Conservation (phyloP, 2,113 vertebrate genomes). For the Proterorhinus semilunaris region DNA sequence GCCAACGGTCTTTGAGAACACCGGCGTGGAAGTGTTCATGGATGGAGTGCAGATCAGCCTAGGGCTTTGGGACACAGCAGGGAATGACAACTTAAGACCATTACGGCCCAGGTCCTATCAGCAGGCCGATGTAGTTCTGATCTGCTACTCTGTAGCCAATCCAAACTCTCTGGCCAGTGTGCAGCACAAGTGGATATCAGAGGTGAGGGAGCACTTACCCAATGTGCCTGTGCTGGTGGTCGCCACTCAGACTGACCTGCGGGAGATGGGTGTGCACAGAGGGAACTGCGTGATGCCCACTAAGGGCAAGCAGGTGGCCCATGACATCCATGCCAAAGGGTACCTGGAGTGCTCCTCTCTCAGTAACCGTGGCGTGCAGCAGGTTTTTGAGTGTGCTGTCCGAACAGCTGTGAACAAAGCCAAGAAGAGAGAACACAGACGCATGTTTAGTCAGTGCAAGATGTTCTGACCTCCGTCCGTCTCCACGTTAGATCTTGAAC, state of each 20-base stretch:
- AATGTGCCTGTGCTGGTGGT: slow-evolving; percentile 88
- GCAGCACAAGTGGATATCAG: slow-evolving; percentile 86
- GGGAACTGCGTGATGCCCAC: slow-evolving; percentile 78
- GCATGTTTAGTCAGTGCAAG: slow-evolving; percentile 87
- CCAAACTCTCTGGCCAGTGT: slow-evolving; percentile 84
- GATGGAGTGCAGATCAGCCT: slow-evolving; percentile 92
- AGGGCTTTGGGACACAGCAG: slow-evolving; percentile 95
- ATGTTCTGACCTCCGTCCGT: slow-evolving; percentile 77
- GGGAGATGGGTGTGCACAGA: slow-evolving; percentile 81
- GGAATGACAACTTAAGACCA: slow-evolving; percentile 87
- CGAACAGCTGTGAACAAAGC: slow-evolving; percentile 86
- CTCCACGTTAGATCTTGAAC: neutral
- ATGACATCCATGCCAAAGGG: slow-evolving; percentile 87
- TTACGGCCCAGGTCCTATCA: slow-evolving; percentile 94
- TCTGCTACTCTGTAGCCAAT: slow-evolving; percentile 96
- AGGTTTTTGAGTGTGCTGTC: slow-evolving; percentile 94
- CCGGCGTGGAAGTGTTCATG: slow-evolving; percentile 94
- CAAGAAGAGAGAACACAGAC: slow-evolving; percentile 78
- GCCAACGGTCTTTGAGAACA: slow-evolving; percentile 96
- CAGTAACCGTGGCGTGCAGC: slow-evolving; percentile 89
- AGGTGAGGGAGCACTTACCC: slow-evolving; percentile 86
- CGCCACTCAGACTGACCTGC: slow-evolving; percentile 93
- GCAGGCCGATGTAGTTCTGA: slow-evolving; percentile 90
- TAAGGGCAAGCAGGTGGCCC: slow-evolving; percentile 86
- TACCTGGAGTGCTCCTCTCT: slow-evolving; percentile 95